Evolutionary conservation across 2,888 invertebrate genomes (phyloP), one percentile per base, ranked within the genome.

Genomic region (Petrophora chlorosata): DNA sequence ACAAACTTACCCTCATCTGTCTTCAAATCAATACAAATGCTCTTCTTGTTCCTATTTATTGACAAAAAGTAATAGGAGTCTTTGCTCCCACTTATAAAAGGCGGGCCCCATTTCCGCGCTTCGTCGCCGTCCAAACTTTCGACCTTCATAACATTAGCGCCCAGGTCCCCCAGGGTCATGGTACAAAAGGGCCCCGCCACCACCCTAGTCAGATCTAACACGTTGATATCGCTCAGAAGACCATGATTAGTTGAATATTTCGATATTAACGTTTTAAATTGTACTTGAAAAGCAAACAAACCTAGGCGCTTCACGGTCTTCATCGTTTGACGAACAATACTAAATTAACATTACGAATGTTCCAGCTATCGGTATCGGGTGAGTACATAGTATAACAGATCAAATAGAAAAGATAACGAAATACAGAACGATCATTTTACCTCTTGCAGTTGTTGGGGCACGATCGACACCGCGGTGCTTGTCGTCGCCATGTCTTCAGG

Each of bases 101-200:
- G 99, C 0, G 99, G 99, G 0, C 97, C 98, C 98, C 98, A 99
- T 53, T 94, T 93, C 36, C 99, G 91, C 0, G 97, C 93, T 68
- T 99, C 98, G 78, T 99, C 99, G 1, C 86, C 85, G 0, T 91
- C 94, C 0, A 97, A 95, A 61, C 94, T 93, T 78, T 99, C 99
- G 25, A 99, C 93, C 92, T 99, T 98, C 34, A 97, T 94, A 0
- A 99, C 92, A 73, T 98, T 97, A 0, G 98, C 98, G 0, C 98
- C 98, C 50, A 98, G 87, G 85, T 99, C 98, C 1, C 96, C 96
- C 13, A 99, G 87, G 42, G 97, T 92, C 98, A 98, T 98, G 0
- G 98, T 95, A 76, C 98, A 98, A 74, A 95, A 96, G 0, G 99
- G 99, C 0, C 99, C 99, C 12, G 99, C 98, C 2, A 98, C 93